Conservation (phyloP, 2,888 invertebrate genomes). For the Conus canariensis region DNA sequence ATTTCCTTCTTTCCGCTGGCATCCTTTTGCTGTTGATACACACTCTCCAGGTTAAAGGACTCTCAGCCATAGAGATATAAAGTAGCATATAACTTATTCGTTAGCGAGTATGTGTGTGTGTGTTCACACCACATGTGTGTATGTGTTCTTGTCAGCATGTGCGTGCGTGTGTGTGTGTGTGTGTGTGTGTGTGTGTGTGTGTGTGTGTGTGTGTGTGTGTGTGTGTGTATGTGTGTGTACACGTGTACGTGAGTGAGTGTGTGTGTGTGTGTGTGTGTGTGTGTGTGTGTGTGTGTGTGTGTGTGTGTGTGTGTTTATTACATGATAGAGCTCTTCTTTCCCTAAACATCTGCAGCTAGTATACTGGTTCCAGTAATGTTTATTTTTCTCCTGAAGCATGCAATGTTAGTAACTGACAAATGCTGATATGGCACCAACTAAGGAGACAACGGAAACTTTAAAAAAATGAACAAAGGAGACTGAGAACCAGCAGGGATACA, state of each 20-base stretch:
- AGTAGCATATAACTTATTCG: background rate
- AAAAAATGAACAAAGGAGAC: no score
- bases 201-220: conserved; percentile 10
- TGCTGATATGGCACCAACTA: no score
- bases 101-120: background rate
- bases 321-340: no score
- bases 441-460: no score
- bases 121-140: background rate
- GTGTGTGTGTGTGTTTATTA: background rate
- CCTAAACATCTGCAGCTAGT: no score
- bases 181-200: background rate
- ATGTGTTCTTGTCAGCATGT: background rate
- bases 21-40: conserved; percentile 63
- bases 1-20: conserved; percentile 87
- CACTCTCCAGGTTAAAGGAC: background rate
- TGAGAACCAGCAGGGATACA: no score
- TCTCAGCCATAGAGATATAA: background rate
- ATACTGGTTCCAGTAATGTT: no score
- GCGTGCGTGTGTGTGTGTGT: background rate
- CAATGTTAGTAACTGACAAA: no score
- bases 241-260: background rate
- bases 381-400: no score
- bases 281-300: background rate
- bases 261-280: background rate
- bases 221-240: conserved; percentile 1